Evolutionary conservation across 2,113 vertebrate genomes (phyloP), one percentile per base, ranked within the genome.

Genomic region (Otolemur garnettii): DNA sequence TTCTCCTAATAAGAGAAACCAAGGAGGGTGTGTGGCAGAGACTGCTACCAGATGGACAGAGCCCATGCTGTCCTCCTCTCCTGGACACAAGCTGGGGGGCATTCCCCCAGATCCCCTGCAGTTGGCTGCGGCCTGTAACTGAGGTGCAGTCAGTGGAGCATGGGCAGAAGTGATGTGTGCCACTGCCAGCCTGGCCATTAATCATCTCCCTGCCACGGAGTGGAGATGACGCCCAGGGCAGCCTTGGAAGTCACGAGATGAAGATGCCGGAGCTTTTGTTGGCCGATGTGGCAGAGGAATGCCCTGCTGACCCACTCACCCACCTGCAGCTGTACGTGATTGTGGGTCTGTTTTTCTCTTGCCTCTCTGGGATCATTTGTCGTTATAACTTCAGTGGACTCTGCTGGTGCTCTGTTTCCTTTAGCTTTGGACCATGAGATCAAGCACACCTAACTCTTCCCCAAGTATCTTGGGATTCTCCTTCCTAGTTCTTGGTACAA

Each of bases 201-300:
- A 71, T 17, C 17, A 5, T n/a, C 28, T 8, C 53, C 18, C 0
- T 45, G 45, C 45, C 22, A 0, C 18, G 8, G n/a, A 8, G 24
- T 62, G 68, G 79, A 50, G 59, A 6, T 22, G 6, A 60, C 77
- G 57, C 30, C 53, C n/a, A 17, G n/a, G 26, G 10, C 4, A 9
- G 9, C 50, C 28, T 28, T 79, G 64, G 28, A 80, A 45, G 35
- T n/a, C 68, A 15, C 1, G 0, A 28, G 57, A 59, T 59, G 50
- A 69, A 55, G 64, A 38, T 21, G 66, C 24, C 35, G 19, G 50
- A 0, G 22, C 59, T 81, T 19, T 57, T 66, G 4, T 64, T 7
- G 1, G 22, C 22, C 9, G 22, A 19, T 19, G 4, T 4, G 13
- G 38, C 22, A 24, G 64, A 88, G 57, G 75, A 60, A 22, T 19